phyloP scores from a whole-genome alignment of 2,888 invertebrate species.

The Hyalella azteca region DNA sequence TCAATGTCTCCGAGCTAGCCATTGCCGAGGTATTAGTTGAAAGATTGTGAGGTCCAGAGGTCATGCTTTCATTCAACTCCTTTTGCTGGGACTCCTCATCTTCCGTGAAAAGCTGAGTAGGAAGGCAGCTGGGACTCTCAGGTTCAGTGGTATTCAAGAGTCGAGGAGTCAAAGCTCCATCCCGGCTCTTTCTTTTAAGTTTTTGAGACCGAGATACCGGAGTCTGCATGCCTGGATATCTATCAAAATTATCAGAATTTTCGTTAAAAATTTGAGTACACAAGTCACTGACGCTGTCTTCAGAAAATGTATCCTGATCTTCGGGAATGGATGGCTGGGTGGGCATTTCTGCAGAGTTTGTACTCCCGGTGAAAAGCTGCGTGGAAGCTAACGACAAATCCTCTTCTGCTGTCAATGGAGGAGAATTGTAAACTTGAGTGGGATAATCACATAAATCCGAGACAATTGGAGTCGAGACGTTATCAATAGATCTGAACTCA shows the following conservation, averaged over 20 bases:
- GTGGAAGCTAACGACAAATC: conserved; percentile 1
- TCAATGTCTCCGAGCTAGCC: too few relatives aligned
- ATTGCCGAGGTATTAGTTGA: too few relatives aligned
- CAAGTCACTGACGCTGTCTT: background rate
- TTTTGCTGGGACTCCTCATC: background rate
- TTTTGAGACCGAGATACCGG: background rate
- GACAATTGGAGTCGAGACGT: background rate
- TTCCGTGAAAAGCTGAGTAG: background rate
- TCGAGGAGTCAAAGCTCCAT: background rate
- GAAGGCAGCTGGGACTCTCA: conserved; percentile 2
- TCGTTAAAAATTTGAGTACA: background rate
- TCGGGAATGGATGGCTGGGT: background rate
- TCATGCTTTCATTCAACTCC: background rate
- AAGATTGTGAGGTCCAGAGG: too few relatives aligned
- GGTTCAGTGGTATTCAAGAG: background rate
- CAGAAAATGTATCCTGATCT: background rate
- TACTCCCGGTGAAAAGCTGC: background rate
- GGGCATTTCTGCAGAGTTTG: background rate
- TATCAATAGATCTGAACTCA: too few relatives aligned
- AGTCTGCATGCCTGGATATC: background rate
- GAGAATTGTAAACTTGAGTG: conserved; percentile 4
- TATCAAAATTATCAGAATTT: background rate
- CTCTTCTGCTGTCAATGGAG: background rate
- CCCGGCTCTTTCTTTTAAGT: background rate
- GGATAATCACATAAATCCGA: conserved; percentile 37